Base-by-base conservation (phyloP, 1,140 invertebrate species). In the Drosophila murphyi region DNA sequence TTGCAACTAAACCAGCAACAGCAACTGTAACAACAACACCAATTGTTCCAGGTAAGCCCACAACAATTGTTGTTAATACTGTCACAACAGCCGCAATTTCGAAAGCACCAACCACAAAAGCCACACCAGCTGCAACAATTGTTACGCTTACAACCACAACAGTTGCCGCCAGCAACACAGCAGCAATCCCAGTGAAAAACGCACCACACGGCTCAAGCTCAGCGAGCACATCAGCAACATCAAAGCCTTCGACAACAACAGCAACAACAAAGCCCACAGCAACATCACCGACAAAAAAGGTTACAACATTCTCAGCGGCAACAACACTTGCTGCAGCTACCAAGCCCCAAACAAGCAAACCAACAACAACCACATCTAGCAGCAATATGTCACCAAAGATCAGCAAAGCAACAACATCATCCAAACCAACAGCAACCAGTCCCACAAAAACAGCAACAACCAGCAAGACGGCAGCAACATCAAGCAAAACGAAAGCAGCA, bases 401-500 rank as follows among this genome's bases (percentile, higher is more conserved):
- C 20, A 57, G 28, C 8, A 82, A 79, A 55, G 54, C 62, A 20
- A 72, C 57, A 50, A 65, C 62, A 57, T 28, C 62, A 57, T 28
- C 51, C n/a, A 67, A 59, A 10, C 50, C 61, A 39, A 61, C 60
- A 55, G 34, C 54, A 43, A 64, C 59, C 20, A 76, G 60, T 37
- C 60, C 72, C 7, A 68, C 71, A 54, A 55, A 62, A 51, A 52
- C 76, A 51, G 51, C 72, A 32, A 48, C 48, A 34, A 62, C 47
- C 6, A 10, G 50, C 8, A 54, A 10, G 5, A 51, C 48, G 31
- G 35, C 72, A 77, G 48, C 63, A 20, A 62, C 78, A 32, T 12
- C 72, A 34, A 61, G 32, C 59, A 81, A 81, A 72, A 68, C 78
- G 78, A 81, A 81, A 68, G 72, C 61, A 75, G 61, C 79, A 47